Evolutionary conservation across 2,888 invertebrate species (phyloP), one percentile per base, ranked within the genome.

Genomic region (Sepioteuthis lessoniana): DNA sequence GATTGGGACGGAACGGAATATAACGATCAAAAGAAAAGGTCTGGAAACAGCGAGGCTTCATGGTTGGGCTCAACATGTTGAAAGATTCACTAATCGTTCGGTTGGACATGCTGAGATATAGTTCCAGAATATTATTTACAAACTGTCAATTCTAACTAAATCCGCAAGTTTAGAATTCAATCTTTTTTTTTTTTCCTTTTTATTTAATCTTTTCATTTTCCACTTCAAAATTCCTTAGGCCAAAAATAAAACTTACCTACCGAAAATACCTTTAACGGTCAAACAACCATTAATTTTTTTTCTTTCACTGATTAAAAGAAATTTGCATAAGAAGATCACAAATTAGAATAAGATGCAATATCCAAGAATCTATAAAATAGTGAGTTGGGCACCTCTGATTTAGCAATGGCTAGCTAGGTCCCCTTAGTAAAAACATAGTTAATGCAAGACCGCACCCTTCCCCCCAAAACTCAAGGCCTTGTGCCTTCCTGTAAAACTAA

Each of bases 1-100:
- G 94, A 90, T 95, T 94, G 21, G 95, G 96, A 42, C 96, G 94
- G 50, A 94, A 95, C 0, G 96, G 96, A 50, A 96, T 96, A 93
- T 96, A 96, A 76, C 96, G 95, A 91, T 96, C 96, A 94, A 94
- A 95, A 4, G 93, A 60, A 25, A 93, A 93, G n/a, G 92, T n/a
- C 8, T 92, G 92, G 21, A 42, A 92, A 10, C 46, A 42, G 19
- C 92, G 42, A 4, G 42, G n/a, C 42, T 47, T 21, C 92, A 92
- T 19, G 5, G 92, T 92, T 92, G 92, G 92, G 46, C 92, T 92
- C 28, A 7, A 92, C 4, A 42, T n/a, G n/a, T 92, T 47, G 46
- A 47, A 46, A 31, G 37, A 47, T 42, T 92, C 92, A 38, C n/a
- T 31, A 42, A 92, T 46, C 5, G 92, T 47, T 92, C 92, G 21